A percentile compares a stretch with the other conserved stretches of the same genome.
phyloP scores from a whole-genome alignment of 2,113 vertebrate genomes.

The Agelaius phoeniceus region DNA sequence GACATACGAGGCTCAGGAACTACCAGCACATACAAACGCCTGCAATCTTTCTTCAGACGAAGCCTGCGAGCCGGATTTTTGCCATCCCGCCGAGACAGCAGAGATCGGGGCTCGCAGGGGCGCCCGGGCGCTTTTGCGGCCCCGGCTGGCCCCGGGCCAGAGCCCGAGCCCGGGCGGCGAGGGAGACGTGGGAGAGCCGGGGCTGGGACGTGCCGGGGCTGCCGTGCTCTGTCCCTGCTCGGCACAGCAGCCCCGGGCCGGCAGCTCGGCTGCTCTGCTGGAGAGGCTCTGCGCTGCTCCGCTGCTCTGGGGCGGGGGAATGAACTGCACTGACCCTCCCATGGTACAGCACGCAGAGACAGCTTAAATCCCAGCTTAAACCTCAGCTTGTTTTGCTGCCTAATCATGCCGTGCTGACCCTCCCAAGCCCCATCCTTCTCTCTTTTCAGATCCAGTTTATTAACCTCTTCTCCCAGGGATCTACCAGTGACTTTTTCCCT shows the following conservation, averaged over 20 bases:
- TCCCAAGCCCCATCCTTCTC: not conserved
- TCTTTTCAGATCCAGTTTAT: not conserved
- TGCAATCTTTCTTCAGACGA: not conserved
- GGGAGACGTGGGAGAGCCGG: not conserved
- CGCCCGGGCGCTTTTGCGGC: not conserved
- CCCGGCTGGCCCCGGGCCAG: not conserved
- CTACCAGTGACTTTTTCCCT: not conserved
- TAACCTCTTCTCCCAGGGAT: not conserved
- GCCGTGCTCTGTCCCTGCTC: not conserved
- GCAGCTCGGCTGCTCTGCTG: not conserved
- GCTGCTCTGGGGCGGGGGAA: not conserved
- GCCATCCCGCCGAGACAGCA: not conserved
- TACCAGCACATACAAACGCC: not conserved
- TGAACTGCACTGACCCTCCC: not conserved
- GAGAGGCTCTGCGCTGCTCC: not conserved
- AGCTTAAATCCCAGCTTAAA: not conserved
- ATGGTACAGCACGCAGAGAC: accelerated
- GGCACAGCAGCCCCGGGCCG: not conserved
- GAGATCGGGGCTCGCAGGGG: accelerated
- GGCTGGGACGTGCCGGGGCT: not conserved
- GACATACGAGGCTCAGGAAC: not conserved
- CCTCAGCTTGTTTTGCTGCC: not conserved
- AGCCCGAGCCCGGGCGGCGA: accelerated
- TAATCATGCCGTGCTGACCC: accelerated
- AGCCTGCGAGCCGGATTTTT: accelerated